These are phyloP conservation scores for Styela clava DNA, from an alignment of 23 tunicate species.

Conservation along the genomic window DNA sequence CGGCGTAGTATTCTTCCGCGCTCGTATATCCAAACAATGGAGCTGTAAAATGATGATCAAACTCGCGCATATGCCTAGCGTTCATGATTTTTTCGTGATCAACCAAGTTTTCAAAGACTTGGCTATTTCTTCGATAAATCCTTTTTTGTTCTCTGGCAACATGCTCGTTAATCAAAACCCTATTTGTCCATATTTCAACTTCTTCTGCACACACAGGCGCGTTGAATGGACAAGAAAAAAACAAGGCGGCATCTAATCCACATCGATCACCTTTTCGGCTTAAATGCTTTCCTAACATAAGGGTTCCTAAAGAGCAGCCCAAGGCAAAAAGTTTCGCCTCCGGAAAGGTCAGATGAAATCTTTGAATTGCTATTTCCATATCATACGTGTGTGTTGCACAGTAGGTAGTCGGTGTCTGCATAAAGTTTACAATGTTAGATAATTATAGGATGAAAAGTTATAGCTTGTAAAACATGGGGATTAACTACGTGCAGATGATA, in stretches of 20 bases:
- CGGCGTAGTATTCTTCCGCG: conserved; percentile 73
- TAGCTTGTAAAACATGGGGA: too few relatives aligned
- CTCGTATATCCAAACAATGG: conserved; percentile 67
- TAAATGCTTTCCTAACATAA: background rate
- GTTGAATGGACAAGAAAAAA: conserved; percentile 17
- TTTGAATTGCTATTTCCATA: background rate
- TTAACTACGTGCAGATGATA: too few relatives aligned
- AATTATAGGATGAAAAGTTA: too few relatives aligned
- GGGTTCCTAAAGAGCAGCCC: background rate
- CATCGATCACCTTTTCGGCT: background rate
- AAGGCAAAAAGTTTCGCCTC: conserved; percentile 7
- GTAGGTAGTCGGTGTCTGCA: background rate
- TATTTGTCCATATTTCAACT: conserved; percentile 4
- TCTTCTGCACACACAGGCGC: conserved; percentile 3
- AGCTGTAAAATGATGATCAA: conserved; percentile 56
- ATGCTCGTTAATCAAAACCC: background rate
- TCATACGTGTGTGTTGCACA: conserved; percentile 8
- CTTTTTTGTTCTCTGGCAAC: background rate
- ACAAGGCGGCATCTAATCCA: conserved; percentile 1
- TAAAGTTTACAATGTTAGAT: too few relatives aligned
- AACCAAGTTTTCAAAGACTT: conserved; percentile 30
- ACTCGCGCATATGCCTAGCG: conserved; percentile 44
- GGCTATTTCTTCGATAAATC: conserved; percentile 2
- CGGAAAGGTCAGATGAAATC: background rate
- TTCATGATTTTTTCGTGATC: conserved; percentile 59